Evolutionary conservation across 2,888 invertebrate species (phyloP).

Genomic region (Yponomeuta malinellus): DNA sequence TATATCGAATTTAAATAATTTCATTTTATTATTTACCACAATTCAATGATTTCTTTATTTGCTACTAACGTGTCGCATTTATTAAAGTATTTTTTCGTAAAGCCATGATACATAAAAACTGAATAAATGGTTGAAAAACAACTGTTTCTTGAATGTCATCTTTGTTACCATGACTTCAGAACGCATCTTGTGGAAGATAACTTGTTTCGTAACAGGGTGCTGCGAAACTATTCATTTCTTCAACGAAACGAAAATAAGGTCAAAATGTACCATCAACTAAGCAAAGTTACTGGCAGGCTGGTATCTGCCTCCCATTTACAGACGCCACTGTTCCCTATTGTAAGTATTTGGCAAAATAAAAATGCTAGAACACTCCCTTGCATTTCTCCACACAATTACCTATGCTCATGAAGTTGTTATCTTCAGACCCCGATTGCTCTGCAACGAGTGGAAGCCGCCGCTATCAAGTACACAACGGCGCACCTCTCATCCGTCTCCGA

Average conservation of each 20-base stretch:
- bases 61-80: too few species aligned
- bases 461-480: constrained; percentile 53
- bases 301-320: constrained; percentile 56
- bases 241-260: constrained; percentile 15
- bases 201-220: constrained; percentile 18
- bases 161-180: constrained; percentile 26
- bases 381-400: not conserved
- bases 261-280: constrained; percentile 68
- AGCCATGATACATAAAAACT: not conserved
- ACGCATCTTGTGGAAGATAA: constrained; percentile 31
- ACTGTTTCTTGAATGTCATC: not conserved
- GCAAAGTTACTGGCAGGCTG: constrained; percentile 61
- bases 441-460: constrained; percentile 62
- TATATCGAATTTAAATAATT: too few species aligned
- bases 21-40: not conserved
- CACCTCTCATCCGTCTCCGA: constrained; percentile 61
- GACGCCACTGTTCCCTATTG: constrained; percentile 63
- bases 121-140: not conserved
- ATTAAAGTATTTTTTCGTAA: not conserved
- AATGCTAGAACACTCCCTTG: constrained; percentile 7
- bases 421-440: constrained; percentile 58
- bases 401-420: not conserved
- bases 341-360: constrained; percentile 34
- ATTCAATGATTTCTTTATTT: too few species aligned
- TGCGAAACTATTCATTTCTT: not conserved